These are phyloP conservation scores for Donacobius atricapilla DNA, from an alignment of 2,113 vertebrate species.

Conservation along the genomic window DNA sequence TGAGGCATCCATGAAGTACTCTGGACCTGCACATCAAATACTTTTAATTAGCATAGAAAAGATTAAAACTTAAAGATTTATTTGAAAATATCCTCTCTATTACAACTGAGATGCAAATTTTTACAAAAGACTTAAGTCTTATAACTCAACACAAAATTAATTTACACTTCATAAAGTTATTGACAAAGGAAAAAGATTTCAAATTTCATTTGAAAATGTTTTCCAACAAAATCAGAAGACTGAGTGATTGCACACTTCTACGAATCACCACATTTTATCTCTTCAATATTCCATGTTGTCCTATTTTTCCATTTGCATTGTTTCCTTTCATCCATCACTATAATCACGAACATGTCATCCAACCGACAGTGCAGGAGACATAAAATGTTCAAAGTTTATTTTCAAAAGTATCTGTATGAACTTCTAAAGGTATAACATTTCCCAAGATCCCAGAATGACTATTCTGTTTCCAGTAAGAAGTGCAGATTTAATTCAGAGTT, in stretches of 20 bases:
- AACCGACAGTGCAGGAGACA: not conserved
- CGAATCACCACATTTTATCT: not conserved
- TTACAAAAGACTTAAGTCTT: not conserved
- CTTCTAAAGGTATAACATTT: not conserved
- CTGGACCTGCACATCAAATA: conserved; percentile 89
- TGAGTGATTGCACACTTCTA: not conserved
- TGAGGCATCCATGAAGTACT: conserved; percentile 99
- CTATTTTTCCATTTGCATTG: not conserved
- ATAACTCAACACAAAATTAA: not conserved
- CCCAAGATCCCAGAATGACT: not conserved
- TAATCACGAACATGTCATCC: not conserved
- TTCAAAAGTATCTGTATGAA: not conserved
- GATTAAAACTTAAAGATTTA: conserved; percentile 19
- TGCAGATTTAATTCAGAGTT: not conserved
- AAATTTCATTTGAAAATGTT: not conserved
- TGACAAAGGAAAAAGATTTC: not conserved
- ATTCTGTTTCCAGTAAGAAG: not conserved
- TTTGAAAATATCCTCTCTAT: not conserved
- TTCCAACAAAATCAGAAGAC: not conserved
- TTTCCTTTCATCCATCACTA: conserved; percentile 1
- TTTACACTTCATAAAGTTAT: not conserved
- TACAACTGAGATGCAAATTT: not conserved
- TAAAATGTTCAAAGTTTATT: not conserved
- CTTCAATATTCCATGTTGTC: not conserved
- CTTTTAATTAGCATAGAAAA: conserved; percentile 72